Evolutionary conservation across 2,113 vertebrate species (phyloP).

Genomic region (Vanacampus margaritifer): DNA sequence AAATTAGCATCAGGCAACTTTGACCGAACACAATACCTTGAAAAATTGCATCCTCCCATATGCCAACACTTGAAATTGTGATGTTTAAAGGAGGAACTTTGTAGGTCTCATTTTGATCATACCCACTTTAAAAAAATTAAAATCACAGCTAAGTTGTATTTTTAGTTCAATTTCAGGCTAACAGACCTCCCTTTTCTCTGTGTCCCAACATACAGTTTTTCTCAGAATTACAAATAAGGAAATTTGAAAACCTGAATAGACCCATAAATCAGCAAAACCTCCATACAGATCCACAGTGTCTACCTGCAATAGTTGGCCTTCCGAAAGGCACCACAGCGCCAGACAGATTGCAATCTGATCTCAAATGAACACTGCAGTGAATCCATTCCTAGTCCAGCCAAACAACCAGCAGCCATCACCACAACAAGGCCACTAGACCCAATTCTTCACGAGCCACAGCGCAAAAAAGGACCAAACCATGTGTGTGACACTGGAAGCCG

Average conservation of each 20-base stretch:
- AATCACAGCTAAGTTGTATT: not conserved
- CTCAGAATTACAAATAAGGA: not conserved
- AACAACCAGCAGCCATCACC: constrained; percentile 38
- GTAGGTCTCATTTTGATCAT: not conserved
- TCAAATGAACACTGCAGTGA: constrained; percentile 49
- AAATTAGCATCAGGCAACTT: no score
- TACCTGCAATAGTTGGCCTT: not conserved
- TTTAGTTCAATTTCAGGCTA: not conserved
- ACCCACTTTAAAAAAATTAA: no score
- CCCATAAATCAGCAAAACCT: not conserved
- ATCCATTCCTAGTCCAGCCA: constrained; percentile 34
- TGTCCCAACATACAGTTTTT: not conserved
- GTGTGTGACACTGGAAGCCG: constrained; percentile 42
- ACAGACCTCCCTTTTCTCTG: not conserved
- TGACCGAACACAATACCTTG: no score
- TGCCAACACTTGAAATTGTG: no score
- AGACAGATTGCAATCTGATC: constrained; percentile 32
- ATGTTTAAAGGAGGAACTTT: no score
- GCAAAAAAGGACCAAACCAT: constrained; percentile 40
- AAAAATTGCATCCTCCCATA: no score
- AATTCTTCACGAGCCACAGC: constrained; percentile 18
- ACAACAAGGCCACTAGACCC: constrained; percentile 41
- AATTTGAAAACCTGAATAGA: constrained; percentile 1
- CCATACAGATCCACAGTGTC: not conserved
- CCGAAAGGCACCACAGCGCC: constrained; percentile 4